Conservation (phyloP, 2,888 invertebrate genomes). For the Hydroisotoma schaefferi region DNA sequence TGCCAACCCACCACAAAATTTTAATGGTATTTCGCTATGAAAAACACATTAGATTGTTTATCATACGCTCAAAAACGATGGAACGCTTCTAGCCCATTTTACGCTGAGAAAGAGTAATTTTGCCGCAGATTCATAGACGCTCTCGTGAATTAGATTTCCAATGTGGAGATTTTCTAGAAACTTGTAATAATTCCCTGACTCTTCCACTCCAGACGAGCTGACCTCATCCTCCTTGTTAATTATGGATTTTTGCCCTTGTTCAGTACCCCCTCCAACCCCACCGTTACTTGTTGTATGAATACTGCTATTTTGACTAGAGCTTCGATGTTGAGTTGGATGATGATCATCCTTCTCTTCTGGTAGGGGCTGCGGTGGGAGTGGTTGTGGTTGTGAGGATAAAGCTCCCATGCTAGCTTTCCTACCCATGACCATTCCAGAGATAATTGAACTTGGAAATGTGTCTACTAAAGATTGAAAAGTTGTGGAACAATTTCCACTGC, state of each 20-base stretch:
- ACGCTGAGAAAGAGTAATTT: slow-evolving; percentile 72
- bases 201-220: slow-evolving; percentile 68
- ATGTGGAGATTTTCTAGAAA: slow-evolving; percentile 52
- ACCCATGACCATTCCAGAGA: background rate
- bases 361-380: background rate
- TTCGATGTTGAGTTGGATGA: background rate
- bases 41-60: too few species aligned
- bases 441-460: background rate
- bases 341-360: background rate
- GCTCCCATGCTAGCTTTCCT: background rate
- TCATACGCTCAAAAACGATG: slow-evolving; percentile 64
- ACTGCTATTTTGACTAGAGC: background rate
- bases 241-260: background rate
- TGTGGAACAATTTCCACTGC: slow-evolving; percentile 49
- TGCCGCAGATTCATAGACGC: slow-evolving; percentile 67
- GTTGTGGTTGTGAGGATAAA: background rate
- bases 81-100: slow-evolving; percentile 74
- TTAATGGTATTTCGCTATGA: too few species aligned
- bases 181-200: slow-evolving; percentile 31
- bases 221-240: slow-evolving; percentile 68
- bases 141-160: slow-evolving; percentile 59
- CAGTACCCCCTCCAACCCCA: background rate
- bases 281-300: background rate
- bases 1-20: background rate
- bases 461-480: slow-evolving; percentile 6